phyloP scores from a whole-genome alignment of 2,888 invertebrate species.

The Nipponacmea schrenckii region DNA sequence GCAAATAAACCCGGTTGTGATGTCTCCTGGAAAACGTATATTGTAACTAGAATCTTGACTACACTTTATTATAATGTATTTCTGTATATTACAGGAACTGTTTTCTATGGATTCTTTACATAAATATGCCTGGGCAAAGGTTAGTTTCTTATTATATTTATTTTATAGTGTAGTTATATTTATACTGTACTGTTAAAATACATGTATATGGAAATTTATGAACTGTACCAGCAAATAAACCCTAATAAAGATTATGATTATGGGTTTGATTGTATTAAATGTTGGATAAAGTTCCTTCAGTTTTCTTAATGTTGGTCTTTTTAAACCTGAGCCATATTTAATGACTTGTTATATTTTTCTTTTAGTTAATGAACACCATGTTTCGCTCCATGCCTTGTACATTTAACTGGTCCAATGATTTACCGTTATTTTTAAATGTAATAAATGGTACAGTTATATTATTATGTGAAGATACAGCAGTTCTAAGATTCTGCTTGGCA shows the following conservation, averaged over 20 bases:
- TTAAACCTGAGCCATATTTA: neutral
- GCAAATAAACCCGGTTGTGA: too few species aligned
- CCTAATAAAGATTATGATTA: neutral
- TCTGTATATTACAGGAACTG: constrained; percentile 75
- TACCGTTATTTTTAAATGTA: constrained; percentile 96
- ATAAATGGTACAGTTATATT: constrained; percentile 94
- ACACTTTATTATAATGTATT: neutral
- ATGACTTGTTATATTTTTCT: constrained; percentile 45
- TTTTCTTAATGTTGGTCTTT: neutral
- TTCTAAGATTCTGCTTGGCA: constrained; percentile 94
- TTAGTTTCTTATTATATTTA: constrained; percentile 37
- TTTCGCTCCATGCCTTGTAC: constrained; percentile 98
- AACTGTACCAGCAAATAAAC: too few species aligned
- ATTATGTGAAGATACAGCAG: constrained; percentile 96
- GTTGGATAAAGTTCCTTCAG: neutral
- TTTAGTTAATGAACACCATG: constrained; percentile 87
- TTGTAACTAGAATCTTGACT: too few species aligned
- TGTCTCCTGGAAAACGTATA: too few species aligned
- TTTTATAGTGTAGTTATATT: too few species aligned
- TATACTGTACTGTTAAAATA: neutral
- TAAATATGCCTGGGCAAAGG: constrained; percentile 98
- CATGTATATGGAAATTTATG: neutral
- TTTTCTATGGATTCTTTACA: constrained; percentile 94
- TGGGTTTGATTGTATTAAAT: neutral
- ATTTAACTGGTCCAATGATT: constrained; percentile 95